Evolutionary conservation across 1,140 invertebrate species (phyloP).

Genomic region (Batillaria attramentaria): DNA sequence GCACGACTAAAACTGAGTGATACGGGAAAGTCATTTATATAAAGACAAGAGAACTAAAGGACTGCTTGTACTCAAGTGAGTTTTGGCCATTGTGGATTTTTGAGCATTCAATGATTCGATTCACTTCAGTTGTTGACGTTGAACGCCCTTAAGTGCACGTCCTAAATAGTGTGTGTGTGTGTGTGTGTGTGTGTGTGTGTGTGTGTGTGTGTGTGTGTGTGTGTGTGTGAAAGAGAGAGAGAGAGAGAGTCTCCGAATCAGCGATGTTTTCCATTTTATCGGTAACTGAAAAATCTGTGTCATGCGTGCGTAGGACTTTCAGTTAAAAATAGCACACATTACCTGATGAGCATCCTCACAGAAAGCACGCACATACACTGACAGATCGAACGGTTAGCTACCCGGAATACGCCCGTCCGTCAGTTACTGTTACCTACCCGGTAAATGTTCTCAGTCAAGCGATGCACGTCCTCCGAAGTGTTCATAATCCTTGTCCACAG

Average conservation of each 20-base stretch:
- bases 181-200: constrained; percentile 12
- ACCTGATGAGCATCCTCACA: background rate
- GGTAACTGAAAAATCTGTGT: no score
- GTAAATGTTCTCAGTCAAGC: constrained; percentile 46
- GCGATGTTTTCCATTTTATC: background rate
- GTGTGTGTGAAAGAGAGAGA: background rate
- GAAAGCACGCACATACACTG: background rate
- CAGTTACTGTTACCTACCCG: constrained; percentile 34
- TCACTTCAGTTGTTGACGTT: no score
- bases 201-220: background rate
- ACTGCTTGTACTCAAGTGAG: no score
- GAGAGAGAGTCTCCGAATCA: background rate
- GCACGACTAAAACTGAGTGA: no score
- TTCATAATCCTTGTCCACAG: constrained; percentile 31
- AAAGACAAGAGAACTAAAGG: no score
- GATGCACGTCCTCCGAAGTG: constrained; percentile 47
- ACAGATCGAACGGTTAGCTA: background rate
- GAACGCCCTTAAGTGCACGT: background rate
- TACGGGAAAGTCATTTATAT: no score
- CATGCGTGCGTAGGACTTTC: background rate
- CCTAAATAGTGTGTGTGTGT: background rate
- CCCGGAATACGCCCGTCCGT: background rate
- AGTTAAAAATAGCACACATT: background rate
- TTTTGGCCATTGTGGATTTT: no score
- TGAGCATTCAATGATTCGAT: no score